These are phyloP conservation scores for Hucho hucho DNA, from an alignment of 2,113 vertebrate genomes.

Conservation along the genomic window DNA sequence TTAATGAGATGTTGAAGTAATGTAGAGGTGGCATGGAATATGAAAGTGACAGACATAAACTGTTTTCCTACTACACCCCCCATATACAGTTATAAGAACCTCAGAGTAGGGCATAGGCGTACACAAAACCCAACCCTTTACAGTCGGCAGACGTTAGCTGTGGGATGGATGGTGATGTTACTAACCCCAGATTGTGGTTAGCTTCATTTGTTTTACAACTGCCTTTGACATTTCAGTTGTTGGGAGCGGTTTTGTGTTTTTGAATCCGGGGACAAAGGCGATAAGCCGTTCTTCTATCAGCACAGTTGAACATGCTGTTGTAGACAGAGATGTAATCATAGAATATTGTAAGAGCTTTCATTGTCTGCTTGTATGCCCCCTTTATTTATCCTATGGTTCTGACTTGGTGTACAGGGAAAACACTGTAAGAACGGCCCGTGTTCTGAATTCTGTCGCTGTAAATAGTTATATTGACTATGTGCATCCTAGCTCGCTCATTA, in stretches of 20 bases:
- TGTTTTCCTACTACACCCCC: background rate
- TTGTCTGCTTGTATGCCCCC: too few species aligned
- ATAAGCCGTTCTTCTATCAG: background rate
- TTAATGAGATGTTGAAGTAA: background rate
- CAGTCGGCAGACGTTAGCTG: background rate
- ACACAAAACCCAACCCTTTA: background rate
- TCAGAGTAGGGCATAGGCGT: background rate
- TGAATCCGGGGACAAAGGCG: background rate
- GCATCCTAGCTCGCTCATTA: too few species aligned
- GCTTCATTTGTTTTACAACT: constrained; percentile 12
- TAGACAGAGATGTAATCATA: background rate
- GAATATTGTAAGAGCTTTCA: too few species aligned
- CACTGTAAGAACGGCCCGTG: too few species aligned
- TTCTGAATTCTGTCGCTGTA: too few species aligned
- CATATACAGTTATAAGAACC: background rate
- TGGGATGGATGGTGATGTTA: background rate
- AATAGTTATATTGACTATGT: too few species aligned
- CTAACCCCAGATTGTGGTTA: constrained; percentile 7
- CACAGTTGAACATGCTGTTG: background rate
- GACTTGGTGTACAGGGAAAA: too few species aligned
- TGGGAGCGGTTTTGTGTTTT: background rate
- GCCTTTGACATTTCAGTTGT: background rate
- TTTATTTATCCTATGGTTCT: too few species aligned
- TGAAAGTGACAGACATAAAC: background rate
- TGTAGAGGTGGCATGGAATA: background rate